phyloP scores from a whole-genome alignment of 2,888 invertebrate genomes.

The Sepioteuthis lessoniana region DNA sequence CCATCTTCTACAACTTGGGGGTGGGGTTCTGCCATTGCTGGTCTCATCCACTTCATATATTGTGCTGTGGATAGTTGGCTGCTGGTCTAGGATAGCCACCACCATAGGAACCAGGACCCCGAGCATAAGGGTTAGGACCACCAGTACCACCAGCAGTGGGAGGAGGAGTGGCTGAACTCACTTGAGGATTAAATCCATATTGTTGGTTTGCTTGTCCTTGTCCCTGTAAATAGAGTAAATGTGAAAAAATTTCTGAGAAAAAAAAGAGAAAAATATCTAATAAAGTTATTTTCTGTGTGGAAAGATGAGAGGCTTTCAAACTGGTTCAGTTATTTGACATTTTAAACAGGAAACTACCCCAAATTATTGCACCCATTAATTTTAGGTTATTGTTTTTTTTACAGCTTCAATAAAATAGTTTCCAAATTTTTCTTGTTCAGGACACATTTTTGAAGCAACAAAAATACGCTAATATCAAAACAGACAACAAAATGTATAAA shows the following conservation, averaged over 20 bases:
- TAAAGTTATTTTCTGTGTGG: too few species aligned
- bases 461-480: too few species aligned
- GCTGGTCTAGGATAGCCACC: constrained; percentile 66
- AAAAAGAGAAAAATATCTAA: too few species aligned
- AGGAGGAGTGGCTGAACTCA: constrained; percentile 44
- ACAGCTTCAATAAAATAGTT: too few species aligned
- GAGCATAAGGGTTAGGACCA: constrained; percentile 64
- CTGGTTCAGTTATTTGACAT: too few species aligned
- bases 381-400: too few species aligned
- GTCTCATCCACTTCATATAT: neutral
- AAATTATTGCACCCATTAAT: too few species aligned
- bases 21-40: neutral
- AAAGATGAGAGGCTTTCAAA: too few species aligned
- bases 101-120: constrained; percentile 60
- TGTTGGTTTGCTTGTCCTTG: constrained; percentile 43
- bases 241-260: neutral
- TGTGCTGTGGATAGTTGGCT: constrained; percentile 61
- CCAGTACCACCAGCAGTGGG: constrained; percentile 51
- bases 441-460: too few species aligned
- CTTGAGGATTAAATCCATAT: constrained; percentile 38
- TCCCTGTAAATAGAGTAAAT: constrained; percentile 34
- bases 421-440: too few species aligned
- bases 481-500: too few species aligned
- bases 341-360: too few species aligned
- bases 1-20: neutral